A percentile compares a stretch with the other conserved stretches of the same genome.
These are phyloP conservation scores for Bagarius yarrelli DNA, from an alignment of 2,113 vertebrate genomes.

Conservation along the genomic window DNA sequence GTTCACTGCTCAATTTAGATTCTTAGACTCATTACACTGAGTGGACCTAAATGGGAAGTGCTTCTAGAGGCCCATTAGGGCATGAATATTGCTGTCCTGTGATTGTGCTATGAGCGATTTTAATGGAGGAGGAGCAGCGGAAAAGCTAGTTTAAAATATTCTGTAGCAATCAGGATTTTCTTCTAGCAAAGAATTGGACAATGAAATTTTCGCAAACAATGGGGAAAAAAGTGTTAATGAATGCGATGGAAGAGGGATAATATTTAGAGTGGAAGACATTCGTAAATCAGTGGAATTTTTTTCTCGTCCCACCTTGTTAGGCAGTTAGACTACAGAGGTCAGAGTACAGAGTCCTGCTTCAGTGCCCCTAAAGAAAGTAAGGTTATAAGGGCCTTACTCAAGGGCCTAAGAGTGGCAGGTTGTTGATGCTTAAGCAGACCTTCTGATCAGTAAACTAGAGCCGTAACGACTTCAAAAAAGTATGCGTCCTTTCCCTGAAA, in stretches of 20 bases:
- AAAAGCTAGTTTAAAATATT: not conserved
- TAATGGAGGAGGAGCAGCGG: not conserved
- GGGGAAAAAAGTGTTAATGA: not conserved
- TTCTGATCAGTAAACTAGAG: slow-evolving; percentile 6
- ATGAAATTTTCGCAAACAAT: not conserved
- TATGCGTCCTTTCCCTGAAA: not conserved
- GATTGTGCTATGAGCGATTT: not conserved
- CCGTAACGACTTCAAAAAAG: not conserved
- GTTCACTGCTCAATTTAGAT: not conserved
- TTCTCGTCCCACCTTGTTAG: not conserved
- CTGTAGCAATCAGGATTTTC: not conserved
- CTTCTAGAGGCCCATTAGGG: not conserved
- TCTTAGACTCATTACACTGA: not conserved
- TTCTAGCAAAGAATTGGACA: not conserved
- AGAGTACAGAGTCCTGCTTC: not conserved
- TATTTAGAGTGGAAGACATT: not conserved
- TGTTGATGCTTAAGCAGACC: not conserved
- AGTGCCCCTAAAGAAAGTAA: not conserved
- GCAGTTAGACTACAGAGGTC: not conserved
- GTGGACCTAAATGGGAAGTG: not conserved
- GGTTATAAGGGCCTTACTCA: not conserved
- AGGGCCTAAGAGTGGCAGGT: not conserved
- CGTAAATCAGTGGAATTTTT: not conserved
- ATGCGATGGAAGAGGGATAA: not conserved
- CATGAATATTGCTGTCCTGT: not conserved